Conservation (phyloP, 2,888 invertebrate genomes). For the Tromatobia lineatoria region DNA sequence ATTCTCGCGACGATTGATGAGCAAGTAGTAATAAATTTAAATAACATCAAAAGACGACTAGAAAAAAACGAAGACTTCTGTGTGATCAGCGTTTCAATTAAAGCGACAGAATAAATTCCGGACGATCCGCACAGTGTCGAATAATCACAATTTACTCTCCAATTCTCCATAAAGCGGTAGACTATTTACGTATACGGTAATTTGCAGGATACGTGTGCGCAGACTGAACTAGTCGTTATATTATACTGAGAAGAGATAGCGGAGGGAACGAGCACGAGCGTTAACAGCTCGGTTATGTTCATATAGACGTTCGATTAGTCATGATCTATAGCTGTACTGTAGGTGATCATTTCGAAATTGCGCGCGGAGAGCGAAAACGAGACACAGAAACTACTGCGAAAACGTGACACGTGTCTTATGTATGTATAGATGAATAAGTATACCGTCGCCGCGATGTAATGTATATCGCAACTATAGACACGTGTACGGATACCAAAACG, state of each 20-base stretch:
- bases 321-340: neutral
- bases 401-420: constrained; percentile 35
- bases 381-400: constrained; percentile 6
- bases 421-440: neutral
- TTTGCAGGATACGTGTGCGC: neutral
- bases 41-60: too few relatives aligned
- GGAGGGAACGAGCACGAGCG: constrained; percentile 1
- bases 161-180: neutral
- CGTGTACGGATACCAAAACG: neutral
- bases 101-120: neutral
- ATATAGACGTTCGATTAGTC: neutral
- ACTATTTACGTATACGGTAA: neutral
- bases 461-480: neutral
- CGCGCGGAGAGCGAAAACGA: constrained; percentile 40
- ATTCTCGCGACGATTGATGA: too few relatives aligned
- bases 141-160: neutral
- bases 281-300: neutral
- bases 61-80: too few relatives aligned
- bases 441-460: neutral
- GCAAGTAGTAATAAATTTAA: too few relatives aligned
- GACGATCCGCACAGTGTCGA: neutral
- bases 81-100: too few relatives aligned
- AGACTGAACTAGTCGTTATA: neutral
- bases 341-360: constrained; percentile 39
- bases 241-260: neutral